phyloP scores from a whole-genome alignment of 2,888 invertebrate genomes.

The Anagyrus pseudococci region DNA sequence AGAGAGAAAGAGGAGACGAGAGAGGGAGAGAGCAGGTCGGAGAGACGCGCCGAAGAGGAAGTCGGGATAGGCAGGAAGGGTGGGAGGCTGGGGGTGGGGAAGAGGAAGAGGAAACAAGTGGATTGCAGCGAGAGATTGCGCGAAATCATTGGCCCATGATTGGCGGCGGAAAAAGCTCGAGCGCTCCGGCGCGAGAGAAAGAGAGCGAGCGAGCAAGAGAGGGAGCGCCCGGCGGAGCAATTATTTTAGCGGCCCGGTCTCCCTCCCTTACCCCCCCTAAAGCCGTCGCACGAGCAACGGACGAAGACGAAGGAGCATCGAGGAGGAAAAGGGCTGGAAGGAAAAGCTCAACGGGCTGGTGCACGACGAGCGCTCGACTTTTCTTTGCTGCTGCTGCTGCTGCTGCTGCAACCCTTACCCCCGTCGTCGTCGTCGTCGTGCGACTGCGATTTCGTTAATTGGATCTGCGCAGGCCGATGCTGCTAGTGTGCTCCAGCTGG shows the following conservation, averaged over 20 bases:
- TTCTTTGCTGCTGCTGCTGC: slow-evolving; percentile 11
- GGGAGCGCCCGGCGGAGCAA: slow-evolving; percentile 46
- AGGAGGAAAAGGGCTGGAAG: slow-evolving; percentile 39
- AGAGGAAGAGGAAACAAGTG: slow-evolving; percentile 34
- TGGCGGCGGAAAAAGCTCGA: neutral
- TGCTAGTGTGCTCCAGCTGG: too few species aligned
- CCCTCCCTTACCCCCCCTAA: slow-evolving; percentile 14
- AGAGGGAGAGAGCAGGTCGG: too few species aligned
- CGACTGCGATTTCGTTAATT: slow-evolving; percentile 35
- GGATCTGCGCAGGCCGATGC: slow-evolving; percentile 20
- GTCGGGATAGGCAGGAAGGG: too few species aligned
- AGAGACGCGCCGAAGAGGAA: too few species aligned
- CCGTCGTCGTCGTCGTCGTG: neutral
- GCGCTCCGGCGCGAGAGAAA: slow-evolving; percentile 28
- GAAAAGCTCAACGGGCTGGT: too few species aligned
- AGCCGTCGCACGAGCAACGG: neutral
- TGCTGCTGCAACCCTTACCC: slow-evolving; percentile 13
- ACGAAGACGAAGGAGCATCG: neutral
- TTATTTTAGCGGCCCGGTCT: slow-evolving; percentile 46
- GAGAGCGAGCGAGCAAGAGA: slow-evolving; percentile 39
- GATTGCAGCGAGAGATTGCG: slow-evolving; percentile 37
- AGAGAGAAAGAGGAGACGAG: too few species aligned
- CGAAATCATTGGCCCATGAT: slow-evolving; percentile 35
- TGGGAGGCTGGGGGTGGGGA: slow-evolving; percentile 31
- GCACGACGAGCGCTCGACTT: slow-evolving; percentile 19